phyloP scores from a whole-genome alignment of 1,140 invertebrate species.

The Rhopalosiphum padi region DNA sequence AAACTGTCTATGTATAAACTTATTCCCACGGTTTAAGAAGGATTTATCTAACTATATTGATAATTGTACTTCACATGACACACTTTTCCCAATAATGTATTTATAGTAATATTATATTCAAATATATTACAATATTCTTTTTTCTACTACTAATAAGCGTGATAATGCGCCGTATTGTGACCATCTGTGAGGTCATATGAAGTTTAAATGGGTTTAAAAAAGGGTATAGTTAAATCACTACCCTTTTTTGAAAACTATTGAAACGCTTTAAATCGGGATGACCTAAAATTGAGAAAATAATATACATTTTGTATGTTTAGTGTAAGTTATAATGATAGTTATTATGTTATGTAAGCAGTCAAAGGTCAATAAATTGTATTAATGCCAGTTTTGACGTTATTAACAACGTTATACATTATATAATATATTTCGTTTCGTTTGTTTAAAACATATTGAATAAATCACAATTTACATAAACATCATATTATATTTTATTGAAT shows the following conservation, averaged over 20 bases:
- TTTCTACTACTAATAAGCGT: not conserved
- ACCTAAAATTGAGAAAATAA: not conserved
- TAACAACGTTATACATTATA: not conserved
- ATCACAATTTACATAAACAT: too few species aligned
- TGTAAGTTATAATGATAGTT: too few species aligned
- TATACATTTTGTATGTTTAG: not conserved
- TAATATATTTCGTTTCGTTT: not conserved
- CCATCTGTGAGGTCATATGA: not conserved
- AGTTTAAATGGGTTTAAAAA: not conserved
- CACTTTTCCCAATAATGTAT: not conserved
- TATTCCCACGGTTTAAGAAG: not conserved
- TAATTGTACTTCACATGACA: not conserved
- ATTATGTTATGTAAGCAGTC: not conserved
- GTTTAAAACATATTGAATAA: too few species aligned
- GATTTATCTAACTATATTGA: not conserved
- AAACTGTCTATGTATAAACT: not conserved
- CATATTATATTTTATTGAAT: not conserved
- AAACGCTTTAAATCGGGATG: not conserved
- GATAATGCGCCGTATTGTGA: not conserved
- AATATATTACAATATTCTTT: not conserved
- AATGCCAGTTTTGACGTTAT: not conserved
- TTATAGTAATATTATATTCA: not conserved
- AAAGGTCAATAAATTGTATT: not conserved
- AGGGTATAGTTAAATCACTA: not conserved
- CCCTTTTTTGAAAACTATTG: not conserved